These are phyloP conservation scores for Brachyptera putata DNA, from an alignment of 2,888 invertebrate genomes.

Conservation along the genomic window DNA sequence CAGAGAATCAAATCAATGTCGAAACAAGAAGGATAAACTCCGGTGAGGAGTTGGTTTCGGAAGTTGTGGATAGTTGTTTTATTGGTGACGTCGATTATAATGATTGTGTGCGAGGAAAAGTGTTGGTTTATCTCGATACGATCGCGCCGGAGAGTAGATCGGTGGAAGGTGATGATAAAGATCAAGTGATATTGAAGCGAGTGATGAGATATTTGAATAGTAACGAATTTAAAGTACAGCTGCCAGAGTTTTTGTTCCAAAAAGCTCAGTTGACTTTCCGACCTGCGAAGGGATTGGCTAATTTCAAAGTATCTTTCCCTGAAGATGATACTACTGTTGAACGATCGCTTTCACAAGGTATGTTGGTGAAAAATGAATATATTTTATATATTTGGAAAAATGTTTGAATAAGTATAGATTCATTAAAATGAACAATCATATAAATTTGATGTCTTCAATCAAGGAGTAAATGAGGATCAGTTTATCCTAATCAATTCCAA, in stretches of 20 bases:
- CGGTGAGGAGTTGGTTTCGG: slow-evolving; percentile 65
- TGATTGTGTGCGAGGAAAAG: slow-evolving; percentile 70
- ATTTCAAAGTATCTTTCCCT: slow-evolving; percentile 46
- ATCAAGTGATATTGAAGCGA: slow-evolving; percentile 70
- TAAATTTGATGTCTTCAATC: no score
- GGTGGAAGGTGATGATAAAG: slow-evolving; percentile 47
- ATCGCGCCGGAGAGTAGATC: slow-evolving; percentile 42
- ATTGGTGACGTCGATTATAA: slow-evolving; percentile 49
- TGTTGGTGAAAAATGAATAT: no score
- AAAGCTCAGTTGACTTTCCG: slow-evolving; percentile 50
- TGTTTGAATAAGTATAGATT: no score
- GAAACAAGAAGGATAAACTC: slow-evolving; percentile 55
- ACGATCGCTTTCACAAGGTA: slow-evolving; percentile 35
- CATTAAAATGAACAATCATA: no score
- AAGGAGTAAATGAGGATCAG: no score
- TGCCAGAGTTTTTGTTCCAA: slow-evolving; percentile 69
- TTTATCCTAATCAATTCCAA: no score
- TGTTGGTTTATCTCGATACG: slow-evolving; percentile 70
- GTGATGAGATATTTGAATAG: slow-evolving; percentile 64
- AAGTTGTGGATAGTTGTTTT: slow-evolving; percentile 70
- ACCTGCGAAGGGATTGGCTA: slow-evolving; percentile 42
- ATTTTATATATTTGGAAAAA: no score
- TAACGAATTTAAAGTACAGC: slow-evolving; percentile 67
- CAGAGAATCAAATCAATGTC: slow-evolving; percentile 51
- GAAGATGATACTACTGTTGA: slow-evolving; percentile 32